Evolutionary conservation across 2,888 invertebrate species (phyloP), one percentile per base, ranked within the genome.

Genomic region (Toxonevra muliebris): DNA sequence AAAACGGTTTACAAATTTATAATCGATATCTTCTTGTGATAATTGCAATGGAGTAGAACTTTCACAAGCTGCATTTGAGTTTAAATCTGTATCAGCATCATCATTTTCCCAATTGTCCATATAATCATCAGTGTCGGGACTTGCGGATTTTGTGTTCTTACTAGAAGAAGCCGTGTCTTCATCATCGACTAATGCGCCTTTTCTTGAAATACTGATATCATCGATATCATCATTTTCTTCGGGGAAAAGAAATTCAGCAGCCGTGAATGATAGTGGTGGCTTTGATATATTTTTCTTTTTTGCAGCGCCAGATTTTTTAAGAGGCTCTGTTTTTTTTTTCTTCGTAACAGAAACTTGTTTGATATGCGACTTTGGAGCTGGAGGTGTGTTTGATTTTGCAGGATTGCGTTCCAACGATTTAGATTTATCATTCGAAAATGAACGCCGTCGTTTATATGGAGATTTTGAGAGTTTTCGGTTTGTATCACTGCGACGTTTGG

Each of bases 81-180:
- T 72, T 11, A 70, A 60, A 69, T 74, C 74, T 12, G 71, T 48
- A 66, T 78, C 77, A 3, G 70, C 75, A 9, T 83, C 83, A 52
- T 83, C 85, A 55, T 82, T 84, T 71, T 85, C 84, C 84, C 84
- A 85, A 69, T 84, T 85, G 63, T 84, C 84, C 65, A 84, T 82
- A 57, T 85, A 85, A 68, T 85, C 84, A 72, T 85, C 84, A 0
- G 84, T 85, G 61, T 85, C 84, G 0, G 85, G 84, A 68, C 84
- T 85, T 66, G 13, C 53, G 17, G 61, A 58, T 13, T 50, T 65
- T 10, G 48, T 57, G 19, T 19, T 19, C n/a, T 42, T 52, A 43
- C 43, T 19, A 30, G 50, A 57, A 13, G 58, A 65, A 57, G 17
- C 57, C n/a, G 30, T 57, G 12, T 53, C 45, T 20, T 52, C 52